Percentiles rank a stretch among this genome's conserved stretches.
These are phyloP conservation scores for Sphecodes monilicornis DNA, from an alignment of 2,888 invertebrate species.

Conservation along the genomic window DNA sequence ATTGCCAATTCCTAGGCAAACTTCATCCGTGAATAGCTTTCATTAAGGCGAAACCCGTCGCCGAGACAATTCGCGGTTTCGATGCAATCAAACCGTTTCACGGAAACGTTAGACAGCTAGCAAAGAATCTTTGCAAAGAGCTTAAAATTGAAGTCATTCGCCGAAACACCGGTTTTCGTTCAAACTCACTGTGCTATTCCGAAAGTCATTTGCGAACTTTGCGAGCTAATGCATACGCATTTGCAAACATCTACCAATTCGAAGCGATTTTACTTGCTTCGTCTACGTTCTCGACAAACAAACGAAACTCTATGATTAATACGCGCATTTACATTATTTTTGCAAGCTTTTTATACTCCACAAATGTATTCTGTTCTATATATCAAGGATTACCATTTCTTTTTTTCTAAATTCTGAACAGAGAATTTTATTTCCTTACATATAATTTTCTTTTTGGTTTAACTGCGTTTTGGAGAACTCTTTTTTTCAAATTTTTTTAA, in stretches of 20 bases:
- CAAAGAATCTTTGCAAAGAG: not conserved
- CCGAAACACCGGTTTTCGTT: not conserved
- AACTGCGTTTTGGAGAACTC: too few relatives aligned
- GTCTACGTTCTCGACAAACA: not conserved
- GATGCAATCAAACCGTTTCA: constrained; percentile 21
- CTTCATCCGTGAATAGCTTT: constrained; percentile 3
- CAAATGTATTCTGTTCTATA: not conserved
- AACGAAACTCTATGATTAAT: not conserved
- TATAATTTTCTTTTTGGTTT: too few relatives aligned
- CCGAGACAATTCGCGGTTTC: constrained; percentile 19
- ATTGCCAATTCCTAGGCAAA: constrained; percentile 14
- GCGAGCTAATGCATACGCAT: not conserved
- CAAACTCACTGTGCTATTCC: not conserved
- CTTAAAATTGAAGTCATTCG: not conserved
- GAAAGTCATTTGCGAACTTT: not conserved
- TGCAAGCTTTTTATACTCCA: not conserved
- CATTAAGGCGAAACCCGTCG: constrained; percentile 18
- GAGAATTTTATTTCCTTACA: not conserved
- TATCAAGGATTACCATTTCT: not conserved
- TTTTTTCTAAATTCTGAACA: not conserved
- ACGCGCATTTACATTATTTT: not conserved
- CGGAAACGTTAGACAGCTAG: not conserved
- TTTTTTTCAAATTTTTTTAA: too few relatives aligned
- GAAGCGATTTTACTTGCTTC: not conserved
- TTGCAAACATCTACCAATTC: not conserved